Base-by-base conservation (phyloP, 2,888 invertebrate species). In the Lobophora halterata region DNA sequence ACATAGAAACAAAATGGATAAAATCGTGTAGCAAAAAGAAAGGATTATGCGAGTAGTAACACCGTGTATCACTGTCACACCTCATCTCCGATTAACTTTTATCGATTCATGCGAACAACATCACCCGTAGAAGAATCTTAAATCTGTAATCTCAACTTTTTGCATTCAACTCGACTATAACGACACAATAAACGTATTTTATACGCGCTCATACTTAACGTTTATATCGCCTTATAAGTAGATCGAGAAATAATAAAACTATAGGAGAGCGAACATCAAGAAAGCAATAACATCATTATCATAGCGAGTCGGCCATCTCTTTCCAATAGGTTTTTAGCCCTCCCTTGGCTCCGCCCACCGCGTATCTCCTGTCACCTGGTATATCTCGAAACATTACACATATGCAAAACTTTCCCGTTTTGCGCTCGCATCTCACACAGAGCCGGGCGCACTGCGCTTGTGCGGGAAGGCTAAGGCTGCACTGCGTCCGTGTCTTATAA, bases 251-350 rank as follows among this genome's bases (percentile, higher is more conserved):
- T 83, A 85, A 86, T 83, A 87, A 86, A 86, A 86, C 81, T 82
- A 83, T 80, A 82, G 79, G 71, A 78, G 80, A 70, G 63, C 72
- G 78, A 77, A 85, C 79, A 82, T 86, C 86, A 83, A 81, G 85
- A 86, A 82, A 85, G 85, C 86, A 83, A 86, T 86, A 86, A 87
- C 87, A 81, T 87, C 86, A 87, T 87, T 87, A 87, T 87, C 87
- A 86, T 87, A 85, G 86, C 71, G 53, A 73, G 83, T 81, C 79
- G 70, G 82, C 82, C 85, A 80, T 87, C 87, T 87, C 87, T 85
- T 79, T 87, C 83, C 82, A 75, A 83, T 86, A 83, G 79, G 75
- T 82, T 69, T 83, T 32, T 32, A 80, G 79, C 83, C 83, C 81
- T 71, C 77, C 73, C 62, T 66, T 67, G 60, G 82, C 85, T 76